Evolutionary conservation across 1,140 invertebrate genomes (phyloP), one percentile per base, ranked within the genome.

Genomic region (Eurosta solidaginis): DNA sequence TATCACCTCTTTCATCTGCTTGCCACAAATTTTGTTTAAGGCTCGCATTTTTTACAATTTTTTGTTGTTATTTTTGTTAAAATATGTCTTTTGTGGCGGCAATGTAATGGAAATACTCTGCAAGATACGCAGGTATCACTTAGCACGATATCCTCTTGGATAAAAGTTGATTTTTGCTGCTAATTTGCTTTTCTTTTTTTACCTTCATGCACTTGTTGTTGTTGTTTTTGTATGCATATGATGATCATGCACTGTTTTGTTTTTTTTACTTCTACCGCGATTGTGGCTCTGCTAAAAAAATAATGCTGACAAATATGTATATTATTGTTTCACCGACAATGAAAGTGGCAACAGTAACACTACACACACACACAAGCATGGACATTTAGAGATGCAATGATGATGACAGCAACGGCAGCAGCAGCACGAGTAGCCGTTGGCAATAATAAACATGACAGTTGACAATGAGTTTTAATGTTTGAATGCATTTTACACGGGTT

Each of bases 1-100:
- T 78, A 78, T 78, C 78, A 78, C 78, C 73, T 78, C 54, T 75
- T 78, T 63, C 74, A 78, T 78, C 77, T 74, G 20, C 54, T 59
- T 77, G 76, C 76, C 40, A 59, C 76, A 59, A 54, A 52, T 74
- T 68, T 78, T 78, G 74, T 75, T 77, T 78, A 33, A 36, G 22
- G 45, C 59, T 36, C 45, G 76, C 59, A 36, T 45, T 17, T 77
- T 45, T 33, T 54, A 52, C 12, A 9, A 45, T 7, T 77, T 22
- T 33, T 42, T 33, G 27, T 4, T 52, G 49, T 40, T 76, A 10
- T 76, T 76, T 10, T 25, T 20, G 20, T 54, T 76, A 29, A 27
- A 10, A 33, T 50, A 33, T 17, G 7, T 47, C 25, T 59, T 22
- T 45, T 54, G 22, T 54, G 75, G 20, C 44, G 76, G 54, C 59